Conservation (phyloP, 2,888 invertebrate species). For the Dione juno region DNA sequence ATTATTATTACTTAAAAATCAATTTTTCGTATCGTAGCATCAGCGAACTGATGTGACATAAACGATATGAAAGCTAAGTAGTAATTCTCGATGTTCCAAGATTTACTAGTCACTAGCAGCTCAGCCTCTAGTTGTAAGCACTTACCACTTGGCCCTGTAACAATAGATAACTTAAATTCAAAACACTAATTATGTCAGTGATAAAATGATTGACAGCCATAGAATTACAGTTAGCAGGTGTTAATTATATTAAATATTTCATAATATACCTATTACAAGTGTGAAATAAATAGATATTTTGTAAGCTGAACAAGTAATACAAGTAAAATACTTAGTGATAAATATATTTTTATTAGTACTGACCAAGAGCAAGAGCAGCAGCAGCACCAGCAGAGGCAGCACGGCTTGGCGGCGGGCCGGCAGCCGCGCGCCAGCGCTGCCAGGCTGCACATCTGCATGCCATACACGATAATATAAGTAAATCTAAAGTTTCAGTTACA, state of each 20-base stretch:
- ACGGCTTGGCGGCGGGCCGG: slow-evolving; percentile 83
- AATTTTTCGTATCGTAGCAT: no score
- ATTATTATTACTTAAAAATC: no score
- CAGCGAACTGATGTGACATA: no score
- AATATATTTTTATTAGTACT: slow-evolving; percentile 51
- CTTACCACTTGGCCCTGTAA: slow-evolving; percentile 79
- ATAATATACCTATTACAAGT: no score
- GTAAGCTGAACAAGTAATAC: background rate
- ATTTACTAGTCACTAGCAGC: slow-evolving; percentile 14
- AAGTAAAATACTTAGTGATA: background rate
- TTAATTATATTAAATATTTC: background rate
- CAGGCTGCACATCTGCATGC: slow-evolving; percentile 76
- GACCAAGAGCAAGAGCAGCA: slow-evolving; percentile 86
- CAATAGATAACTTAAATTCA: slow-evolving; percentile 44
- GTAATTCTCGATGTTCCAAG: slow-evolving; percentile 12
- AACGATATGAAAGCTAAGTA: background rate
- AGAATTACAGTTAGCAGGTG: background rate
- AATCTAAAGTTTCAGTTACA: no score
- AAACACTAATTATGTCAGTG: slow-evolving; percentile 6
- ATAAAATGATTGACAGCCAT: background rate
- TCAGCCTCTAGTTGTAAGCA: slow-evolving; percentile 31
- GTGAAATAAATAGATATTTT: background rate
- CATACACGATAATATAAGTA: no score
- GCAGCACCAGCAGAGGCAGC: slow-evolving; percentile 85
- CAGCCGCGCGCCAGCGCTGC: slow-evolving; percentile 80